These are phyloP conservation scores for Acropternis orthonyx DNA, from an alignment of 2,797 vertebrate genomes.

Conservation along the genomic window DNA sequence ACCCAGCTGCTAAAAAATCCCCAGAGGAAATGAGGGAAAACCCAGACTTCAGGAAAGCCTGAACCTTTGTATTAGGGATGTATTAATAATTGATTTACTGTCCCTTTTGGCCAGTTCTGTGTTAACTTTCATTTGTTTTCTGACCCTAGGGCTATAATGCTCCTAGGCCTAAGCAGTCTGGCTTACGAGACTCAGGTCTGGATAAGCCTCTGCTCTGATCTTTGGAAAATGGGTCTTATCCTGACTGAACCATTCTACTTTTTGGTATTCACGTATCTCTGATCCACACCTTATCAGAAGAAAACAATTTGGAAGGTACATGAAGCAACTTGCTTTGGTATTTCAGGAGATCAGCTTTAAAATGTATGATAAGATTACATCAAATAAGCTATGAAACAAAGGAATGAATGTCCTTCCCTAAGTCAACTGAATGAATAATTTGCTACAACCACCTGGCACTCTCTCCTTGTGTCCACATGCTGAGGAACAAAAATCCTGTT, in stretches of 20 bases:
- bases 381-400: neutral
- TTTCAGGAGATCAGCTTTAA: neutral
- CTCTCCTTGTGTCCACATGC: neutral
- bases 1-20: constrained; percentile 59
- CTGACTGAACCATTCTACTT: neutral
- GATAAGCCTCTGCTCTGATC: neutral
- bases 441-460: neutral
- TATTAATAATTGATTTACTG: constrained; percentile 53
- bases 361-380: neutral
- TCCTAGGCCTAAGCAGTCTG: neutral
- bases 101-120: constrained; percentile 16
- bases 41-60: constrained; percentile 22
- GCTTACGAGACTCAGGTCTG: neutral
- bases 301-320: neutral
- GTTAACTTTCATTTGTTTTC: neutral
- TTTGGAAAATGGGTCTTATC: neutral
- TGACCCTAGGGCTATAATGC: neutral
- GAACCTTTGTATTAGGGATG: constrained; percentile 4
- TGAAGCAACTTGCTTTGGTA: neutral
- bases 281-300: neutral
- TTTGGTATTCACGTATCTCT: neutral
- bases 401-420: neutral
- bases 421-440: neutral
- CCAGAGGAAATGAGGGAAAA: constrained; percentile 53
- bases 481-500: neutral